A percentile compares a stretch with the other conserved stretches of the same genome.
Conservation (phyloP, 2,888 invertebrate species). For the Cartodere bifasciata region DNA sequence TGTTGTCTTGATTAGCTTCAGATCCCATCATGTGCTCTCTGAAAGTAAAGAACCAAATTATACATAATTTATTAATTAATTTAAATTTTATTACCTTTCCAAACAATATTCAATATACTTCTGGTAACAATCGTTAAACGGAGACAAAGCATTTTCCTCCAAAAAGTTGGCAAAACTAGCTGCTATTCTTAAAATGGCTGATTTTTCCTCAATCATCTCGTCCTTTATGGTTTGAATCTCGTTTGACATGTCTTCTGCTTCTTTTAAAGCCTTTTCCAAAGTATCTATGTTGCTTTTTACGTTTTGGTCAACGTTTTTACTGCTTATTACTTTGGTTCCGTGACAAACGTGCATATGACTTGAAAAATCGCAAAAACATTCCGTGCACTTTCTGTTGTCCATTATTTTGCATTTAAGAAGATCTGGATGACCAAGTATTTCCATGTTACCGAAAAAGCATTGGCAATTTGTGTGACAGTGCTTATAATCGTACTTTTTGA, state of each 20-base stretch:
- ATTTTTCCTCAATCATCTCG: constrained; percentile 20
- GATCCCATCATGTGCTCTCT: constrained; percentile 9
- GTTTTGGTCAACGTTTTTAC: constrained; percentile 20
- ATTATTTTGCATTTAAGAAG: constrained; percentile 26
- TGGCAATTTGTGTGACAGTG: constrained; percentile 30
- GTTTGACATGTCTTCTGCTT: constrained; percentile 17
- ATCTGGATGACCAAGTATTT: constrained; percentile 26
- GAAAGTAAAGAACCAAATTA: constrained; percentile 4
- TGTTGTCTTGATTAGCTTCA: constrained; percentile 2
- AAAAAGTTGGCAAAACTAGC: constrained; percentile 23
- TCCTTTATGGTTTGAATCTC: constrained; percentile 17
- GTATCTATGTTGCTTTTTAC: constrained; percentile 20
- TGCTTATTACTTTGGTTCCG: too few species aligned
- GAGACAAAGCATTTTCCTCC: constrained; percentile 19
- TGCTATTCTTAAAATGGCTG: constrained; percentile 16
- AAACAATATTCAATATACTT: constrained; percentile 21
- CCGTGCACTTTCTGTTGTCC: constrained; percentile 19
- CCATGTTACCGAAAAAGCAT: constrained; percentile 24
- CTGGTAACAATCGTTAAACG: constrained; percentile 21
- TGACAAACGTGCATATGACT: constrained; percentile 31
- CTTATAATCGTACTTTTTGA: constrained; percentile 26
- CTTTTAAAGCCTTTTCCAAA: constrained; percentile 18
- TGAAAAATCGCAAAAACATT: constrained; percentile 25
- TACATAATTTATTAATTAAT: not conserved
- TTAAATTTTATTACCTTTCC: constrained; percentile 14